phyloP scores from a whole-genome alignment of 92 coral and sea anemone genomes.

The Chrysogorgia sp. region DNA sequence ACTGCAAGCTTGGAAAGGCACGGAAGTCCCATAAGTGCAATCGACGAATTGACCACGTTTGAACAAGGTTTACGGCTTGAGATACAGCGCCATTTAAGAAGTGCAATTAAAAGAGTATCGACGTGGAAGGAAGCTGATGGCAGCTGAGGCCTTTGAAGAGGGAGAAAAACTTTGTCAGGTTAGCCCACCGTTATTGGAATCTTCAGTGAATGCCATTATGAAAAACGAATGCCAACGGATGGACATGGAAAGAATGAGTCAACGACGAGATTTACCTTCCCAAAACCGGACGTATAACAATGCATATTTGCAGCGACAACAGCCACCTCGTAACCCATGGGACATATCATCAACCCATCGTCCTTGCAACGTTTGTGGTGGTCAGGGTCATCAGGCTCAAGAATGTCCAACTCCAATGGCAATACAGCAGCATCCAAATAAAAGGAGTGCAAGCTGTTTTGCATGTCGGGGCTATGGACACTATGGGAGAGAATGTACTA shows the following conservation, averaged over 20 bases:
- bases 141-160: neutral
- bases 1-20: neutral
- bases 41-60: neutral
- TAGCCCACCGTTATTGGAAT: neutral
- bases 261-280: neutral
- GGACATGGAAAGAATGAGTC: constrained; percentile 2
- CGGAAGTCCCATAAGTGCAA: neutral
- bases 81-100: neutral
- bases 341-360: neutral
- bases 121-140: neutral
- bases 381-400: neutral
- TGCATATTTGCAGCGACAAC: neutral
- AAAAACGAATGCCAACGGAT: neutral
- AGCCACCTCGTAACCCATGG: neutral
- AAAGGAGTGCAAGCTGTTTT: neutral
- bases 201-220: neutral
- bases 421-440: too few relatives aligned
- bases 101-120: neutral
- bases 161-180: neutral
- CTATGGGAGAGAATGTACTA: neutral
- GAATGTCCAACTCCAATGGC: constrained; percentile 4
- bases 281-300: neutral
- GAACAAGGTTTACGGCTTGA: neutral
- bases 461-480: neutral
- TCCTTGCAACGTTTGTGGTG: constrained; percentile 12